These are phyloP conservation scores for Tolmerus cingulatus DNA, from an alignment of 2,888 invertebrate genomes.

Conservation along the genomic window DNA sequence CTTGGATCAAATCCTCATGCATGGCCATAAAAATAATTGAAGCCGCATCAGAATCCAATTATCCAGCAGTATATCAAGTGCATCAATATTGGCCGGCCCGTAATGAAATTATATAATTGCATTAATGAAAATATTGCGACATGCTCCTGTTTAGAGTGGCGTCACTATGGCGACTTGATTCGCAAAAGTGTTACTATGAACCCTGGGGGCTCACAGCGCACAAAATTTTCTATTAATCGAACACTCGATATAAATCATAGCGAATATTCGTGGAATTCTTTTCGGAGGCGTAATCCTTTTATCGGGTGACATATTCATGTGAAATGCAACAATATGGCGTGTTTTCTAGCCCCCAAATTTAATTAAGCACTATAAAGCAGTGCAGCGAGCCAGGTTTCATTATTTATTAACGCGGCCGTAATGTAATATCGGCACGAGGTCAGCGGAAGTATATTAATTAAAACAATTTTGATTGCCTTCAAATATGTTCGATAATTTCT, in stretches of 20 bases:
- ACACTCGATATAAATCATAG: background rate
- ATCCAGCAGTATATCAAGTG: background rate
- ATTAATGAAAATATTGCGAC: background rate
- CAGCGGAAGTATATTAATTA: constrained; percentile 35
- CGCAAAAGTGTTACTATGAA: background rate
- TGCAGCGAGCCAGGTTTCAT: background rate
- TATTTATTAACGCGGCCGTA: constrained; percentile 27
- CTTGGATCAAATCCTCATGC: background rate
- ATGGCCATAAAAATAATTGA: background rate
- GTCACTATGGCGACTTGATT: background rate
- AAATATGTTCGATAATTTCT: constrained; percentile 39
- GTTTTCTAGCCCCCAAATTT: constrained; percentile 25
- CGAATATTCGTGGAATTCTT: constrained; percentile 1
- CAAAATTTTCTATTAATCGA: background rate
- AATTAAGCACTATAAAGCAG: constrained; percentile 24
- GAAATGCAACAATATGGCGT: constrained; percentile 22
- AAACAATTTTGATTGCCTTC: constrained; percentile 35
- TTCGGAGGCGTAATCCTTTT: constrained; percentile 10
- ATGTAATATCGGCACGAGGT: constrained; percentile 16
- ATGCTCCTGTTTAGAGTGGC: background rate
- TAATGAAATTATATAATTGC: background rate
- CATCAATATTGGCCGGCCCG: background rate
- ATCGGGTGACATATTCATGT: background rate
- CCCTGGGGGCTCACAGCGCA: background rate
- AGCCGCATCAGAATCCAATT: background rate